phyloP scores from a whole-genome alignment of 1,140 invertebrate species.

The Drosophila quadrilineata region DNA sequence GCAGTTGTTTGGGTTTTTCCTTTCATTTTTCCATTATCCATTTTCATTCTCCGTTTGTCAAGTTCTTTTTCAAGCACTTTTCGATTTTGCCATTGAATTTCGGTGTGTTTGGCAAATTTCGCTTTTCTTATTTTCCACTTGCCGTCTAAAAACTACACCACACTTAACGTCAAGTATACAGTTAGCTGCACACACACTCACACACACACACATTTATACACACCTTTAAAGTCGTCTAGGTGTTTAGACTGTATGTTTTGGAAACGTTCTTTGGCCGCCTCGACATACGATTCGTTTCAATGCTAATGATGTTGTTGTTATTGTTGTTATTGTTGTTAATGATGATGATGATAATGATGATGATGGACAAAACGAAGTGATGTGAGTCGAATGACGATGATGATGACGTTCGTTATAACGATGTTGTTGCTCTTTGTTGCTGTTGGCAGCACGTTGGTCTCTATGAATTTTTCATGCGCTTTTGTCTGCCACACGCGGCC shows the following conservation, averaged over 20 bases:
- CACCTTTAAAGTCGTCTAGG: slow-evolving; percentile 44
- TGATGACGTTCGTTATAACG: slow-evolving; percentile 15
- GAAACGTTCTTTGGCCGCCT: slow-evolving; percentile 38
- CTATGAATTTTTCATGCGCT: slow-evolving; percentile 79
- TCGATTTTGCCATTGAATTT: slow-evolving; percentile 65
- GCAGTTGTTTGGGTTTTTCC: slow-evolving; percentile 35
- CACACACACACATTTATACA: slow-evolving; percentile 40
- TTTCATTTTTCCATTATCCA: not conserved
- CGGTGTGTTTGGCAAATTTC: slow-evolving; percentile 13
- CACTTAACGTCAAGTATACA: slow-evolving; percentile 47
- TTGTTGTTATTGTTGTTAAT: slow-evolving; percentile 6
- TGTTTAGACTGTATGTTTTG: slow-evolving; percentile 36
- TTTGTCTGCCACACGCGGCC: slow-evolving; percentile 76
- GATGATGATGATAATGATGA: slow-evolving; percentile 11
- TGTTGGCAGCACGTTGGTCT: too few relatives aligned
- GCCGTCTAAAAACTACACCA: slow-evolving; percentile 42
- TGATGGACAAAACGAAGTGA: slow-evolving; percentile 2
- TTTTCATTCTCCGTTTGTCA: slow-evolving; percentile 45
- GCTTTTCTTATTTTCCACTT: slow-evolving; percentile 13
- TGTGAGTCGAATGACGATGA: slow-evolving; percentile 13
- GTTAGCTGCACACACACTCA: slow-evolving; percentile 16
- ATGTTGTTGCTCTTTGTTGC: slow-evolving; percentile 29
- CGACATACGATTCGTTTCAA: slow-evolving; percentile 21
- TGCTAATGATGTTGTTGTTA: slow-evolving; percentile 9
- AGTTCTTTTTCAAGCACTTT: slow-evolving; percentile 72